phyloP scores from a whole-genome alignment of 1,140 invertebrate species.

The Rhyacophila brunnea region DNA sequence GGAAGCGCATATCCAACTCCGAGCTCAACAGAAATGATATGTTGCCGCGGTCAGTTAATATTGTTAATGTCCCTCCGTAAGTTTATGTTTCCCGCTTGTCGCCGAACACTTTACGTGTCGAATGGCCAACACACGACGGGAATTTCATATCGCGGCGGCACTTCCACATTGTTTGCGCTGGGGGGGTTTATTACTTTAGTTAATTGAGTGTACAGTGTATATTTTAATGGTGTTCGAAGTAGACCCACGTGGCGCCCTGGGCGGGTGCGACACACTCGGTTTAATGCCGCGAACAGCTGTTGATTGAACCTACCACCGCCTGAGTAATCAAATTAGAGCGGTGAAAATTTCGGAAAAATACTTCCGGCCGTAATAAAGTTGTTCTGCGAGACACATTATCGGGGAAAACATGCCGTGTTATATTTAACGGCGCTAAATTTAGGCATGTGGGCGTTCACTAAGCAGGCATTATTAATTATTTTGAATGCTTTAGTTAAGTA shows the following conservation, averaged over 20 bases:
- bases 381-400: too few species aligned
- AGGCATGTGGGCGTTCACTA: too few species aligned
- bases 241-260: slow-evolving; percentile 15
- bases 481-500: too few species aligned
- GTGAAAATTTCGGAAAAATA: too few species aligned
- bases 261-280: slow-evolving; percentile 9
- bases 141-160: slow-evolving; percentile 24
- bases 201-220: slow-evolving; percentile 31
- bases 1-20: neutral
- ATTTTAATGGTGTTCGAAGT: slow-evolving; percentile 26
- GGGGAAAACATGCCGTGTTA: too few species aligned
- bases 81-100: slow-evolving; percentile 21
- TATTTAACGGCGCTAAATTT: too few species aligned
- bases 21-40: slow-evolving; percentile 19
- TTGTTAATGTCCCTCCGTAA: slow-evolving; percentile 23
- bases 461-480: too few species aligned
- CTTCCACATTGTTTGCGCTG: slow-evolving; percentile 3
- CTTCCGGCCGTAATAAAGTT: too few species aligned
- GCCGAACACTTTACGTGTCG: slow-evolving; percentile 6
- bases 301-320: too few species aligned
- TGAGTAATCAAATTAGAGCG: too few species aligned
- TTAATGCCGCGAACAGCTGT: slow-evolving; percentile 8
- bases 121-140: slow-evolving; percentile 18
- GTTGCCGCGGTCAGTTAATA: slow-evolving; percentile 29
- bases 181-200: slow-evolving; percentile 29